Conservation (phyloP, 1,140 invertebrate species). For the Mylabris phalerata region DNA sequence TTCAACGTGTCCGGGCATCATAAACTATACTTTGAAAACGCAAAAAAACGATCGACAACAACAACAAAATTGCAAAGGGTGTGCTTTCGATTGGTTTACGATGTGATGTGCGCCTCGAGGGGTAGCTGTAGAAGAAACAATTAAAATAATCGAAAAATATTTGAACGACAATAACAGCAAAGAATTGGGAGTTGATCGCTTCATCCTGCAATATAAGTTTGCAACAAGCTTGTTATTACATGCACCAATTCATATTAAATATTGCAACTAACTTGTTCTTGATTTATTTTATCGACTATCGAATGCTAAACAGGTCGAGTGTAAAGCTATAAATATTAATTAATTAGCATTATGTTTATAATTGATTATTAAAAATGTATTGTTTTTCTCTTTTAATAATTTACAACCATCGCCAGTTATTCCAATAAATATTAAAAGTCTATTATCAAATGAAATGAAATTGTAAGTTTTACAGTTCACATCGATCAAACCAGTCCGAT, state of each 20-base stretch:
- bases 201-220: conserved; percentile 4
- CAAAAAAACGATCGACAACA: too few relatives aligned
- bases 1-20: too few relatives aligned
- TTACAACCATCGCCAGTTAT: not conserved
- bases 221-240: conserved; percentile 12
- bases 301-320: conserved; percentile 10
- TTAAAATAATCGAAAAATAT: too few relatives aligned
- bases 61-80: too few relatives aligned
- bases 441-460: conserved; percentile 1
- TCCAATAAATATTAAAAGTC: not conserved
- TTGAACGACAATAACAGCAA: too few relatives aligned
- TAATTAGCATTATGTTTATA: conserved; percentile 8
- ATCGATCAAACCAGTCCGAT: not conserved
- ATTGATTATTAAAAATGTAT: conserved; percentile 7
- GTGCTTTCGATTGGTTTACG: too few relatives aligned
- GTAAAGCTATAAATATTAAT: conserved; percentile 17
- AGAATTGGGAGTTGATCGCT: too few relatives aligned
- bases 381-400: not conserved
- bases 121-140: too few relatives aligned
- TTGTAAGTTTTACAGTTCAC: not conserved
- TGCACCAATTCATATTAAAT: conserved; percentile 15
- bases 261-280: conserved; percentile 13
- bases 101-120: too few relatives aligned
- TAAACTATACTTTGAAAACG: too few relatives aligned
- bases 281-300: conserved; percentile 12